These are phyloP conservation scores for Drosophila paulistorum DNA, from an alignment of 1,140 invertebrate species.

Conservation along the genomic window DNA sequence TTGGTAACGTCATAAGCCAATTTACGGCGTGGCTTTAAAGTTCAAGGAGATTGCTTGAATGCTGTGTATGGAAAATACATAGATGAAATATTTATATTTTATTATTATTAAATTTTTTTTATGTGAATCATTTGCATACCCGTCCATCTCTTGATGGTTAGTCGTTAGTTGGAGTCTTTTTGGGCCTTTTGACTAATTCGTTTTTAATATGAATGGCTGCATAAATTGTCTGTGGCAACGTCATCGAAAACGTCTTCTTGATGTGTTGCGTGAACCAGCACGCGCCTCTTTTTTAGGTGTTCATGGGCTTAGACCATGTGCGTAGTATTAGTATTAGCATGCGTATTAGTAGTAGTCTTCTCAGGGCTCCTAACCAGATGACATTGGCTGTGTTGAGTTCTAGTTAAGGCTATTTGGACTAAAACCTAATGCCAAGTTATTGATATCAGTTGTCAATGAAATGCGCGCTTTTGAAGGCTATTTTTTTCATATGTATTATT, in stretches of 20 bases:
- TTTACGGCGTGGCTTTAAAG: slow-evolving; percentile 52
- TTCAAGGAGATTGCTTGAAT: slow-evolving; percentile 47
- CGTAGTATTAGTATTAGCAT: background rate
- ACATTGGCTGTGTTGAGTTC: slow-evolving; percentile 16
- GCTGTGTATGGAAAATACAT: background rate
- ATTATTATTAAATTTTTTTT: background rate
- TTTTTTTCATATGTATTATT: background rate
- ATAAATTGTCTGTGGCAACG: slow-evolving; percentile 10
- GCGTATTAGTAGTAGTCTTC: background rate
- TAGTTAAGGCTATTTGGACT: slow-evolving; percentile 14
- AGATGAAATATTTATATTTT: background rate
- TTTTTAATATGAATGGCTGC: slow-evolving; percentile 56
- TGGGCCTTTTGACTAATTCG: slow-evolving; percentile 45
- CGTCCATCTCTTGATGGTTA: background rate
- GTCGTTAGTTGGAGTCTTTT: background rate
- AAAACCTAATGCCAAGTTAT: slow-evolving; percentile 17
- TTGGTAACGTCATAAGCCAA: slow-evolving; percentile 15
- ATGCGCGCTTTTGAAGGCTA: background rate
- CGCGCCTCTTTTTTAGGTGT: slow-evolving; percentile 1
- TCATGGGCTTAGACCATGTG: background rate
- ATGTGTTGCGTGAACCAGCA: slow-evolving; percentile 40
- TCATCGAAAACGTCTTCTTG: slow-evolving; percentile 21
- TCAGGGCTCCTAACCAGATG: slow-evolving; percentile 7
- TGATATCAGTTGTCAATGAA: slow-evolving; percentile 20
- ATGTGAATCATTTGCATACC: slow-evolving; percentile 10